Evolutionary conservation across 1,140 invertebrate genomes (phyloP), one percentile per base, ranked within the genome.

Genomic region (Cherax quadricarinatus): DNA sequence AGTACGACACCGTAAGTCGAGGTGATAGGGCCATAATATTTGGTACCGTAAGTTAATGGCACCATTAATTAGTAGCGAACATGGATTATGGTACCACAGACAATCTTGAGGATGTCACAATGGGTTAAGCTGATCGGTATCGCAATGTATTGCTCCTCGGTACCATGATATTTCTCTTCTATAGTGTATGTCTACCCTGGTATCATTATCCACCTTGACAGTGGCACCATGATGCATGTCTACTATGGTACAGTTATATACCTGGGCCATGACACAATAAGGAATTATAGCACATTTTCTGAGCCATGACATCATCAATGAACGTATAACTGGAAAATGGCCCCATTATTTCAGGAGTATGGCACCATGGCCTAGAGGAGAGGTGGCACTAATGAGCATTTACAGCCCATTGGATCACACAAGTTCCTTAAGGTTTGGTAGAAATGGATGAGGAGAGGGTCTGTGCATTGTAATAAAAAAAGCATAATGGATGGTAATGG

Each of bases 401-500:
- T 41, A 53, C 16, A 48, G 60, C n/a, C 60, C 83, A 48, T 21
- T 18, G 83, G 21, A 53, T 85, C 83, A 48, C 83, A 70, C 66
- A 66, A 49, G 83, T 70, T 70, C 41, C 57, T 85, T 85, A 85
- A 70, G 30, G 83, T 53, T 70, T 62, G 83, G 83, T 49, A 49
- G 24, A 70, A 85, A 70, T 85, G 83, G 60, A 18, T 24, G 57
- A 14, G 14, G 83, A 70, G 60, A 41, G 83, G 18, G 83, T 62
- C 60, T 85, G 83, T 85, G 48, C 53, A 85, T 70, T 85, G 57
- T 85, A 70, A 85, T 70, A n/a, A 24, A 85, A 30, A 75, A 30
- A 30, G 30, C 2, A 41, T 41, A 75, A 75, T 75, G 21, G 70
- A 30, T 21, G 14, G 16, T 16, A 21, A 21, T 49, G 10, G 81